Conservation (phyloP, 1,140 invertebrate species). For the Ceratosolen fusciceps region DNA sequence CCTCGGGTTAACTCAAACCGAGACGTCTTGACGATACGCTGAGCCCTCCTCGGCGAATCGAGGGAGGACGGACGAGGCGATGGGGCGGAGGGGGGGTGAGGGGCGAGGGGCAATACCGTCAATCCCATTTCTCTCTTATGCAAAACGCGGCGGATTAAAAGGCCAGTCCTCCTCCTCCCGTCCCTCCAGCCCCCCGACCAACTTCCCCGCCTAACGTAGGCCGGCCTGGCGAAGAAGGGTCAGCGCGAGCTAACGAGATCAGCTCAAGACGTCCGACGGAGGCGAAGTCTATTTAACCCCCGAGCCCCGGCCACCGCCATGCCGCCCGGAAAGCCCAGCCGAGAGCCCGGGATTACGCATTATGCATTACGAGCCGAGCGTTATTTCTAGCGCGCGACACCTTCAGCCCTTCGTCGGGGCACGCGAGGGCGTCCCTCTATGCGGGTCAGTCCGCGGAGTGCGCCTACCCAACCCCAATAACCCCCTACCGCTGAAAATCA, state of each 20-base stretch:
- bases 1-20: neutral
- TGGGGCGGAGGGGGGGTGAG: neutral
- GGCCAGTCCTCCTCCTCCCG: neutral
- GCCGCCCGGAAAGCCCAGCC: neutral
- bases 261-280: constrained; percentile 26
- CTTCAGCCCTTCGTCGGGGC: neutral
- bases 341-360: neutral
- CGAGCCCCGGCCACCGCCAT: too few relatives aligned
- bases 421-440: neutral
- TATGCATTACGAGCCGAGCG: neutral
- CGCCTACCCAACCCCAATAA: neutral
- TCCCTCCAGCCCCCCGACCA: neutral
- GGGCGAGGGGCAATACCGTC: neutral
- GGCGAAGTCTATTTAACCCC: neutral
- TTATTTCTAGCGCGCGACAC: neutral
- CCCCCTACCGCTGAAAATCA: too few relatives aligned
- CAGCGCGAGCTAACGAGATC: constrained; percentile 38
- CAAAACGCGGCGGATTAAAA: constrained; percentile 38
- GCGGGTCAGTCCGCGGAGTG: neutral
- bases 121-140: constrained; percentile 46
- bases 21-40: neutral
- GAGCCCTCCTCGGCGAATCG: too few relatives aligned
- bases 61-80: too few relatives aligned
- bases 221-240: neutral
- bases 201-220: too few relatives aligned